Evolutionary conservation across 2,797 vertebrate genomes (phyloP), one percentile per base, ranked within the genome.

Genomic region (Percopsis omiscomaycus): DNA sequence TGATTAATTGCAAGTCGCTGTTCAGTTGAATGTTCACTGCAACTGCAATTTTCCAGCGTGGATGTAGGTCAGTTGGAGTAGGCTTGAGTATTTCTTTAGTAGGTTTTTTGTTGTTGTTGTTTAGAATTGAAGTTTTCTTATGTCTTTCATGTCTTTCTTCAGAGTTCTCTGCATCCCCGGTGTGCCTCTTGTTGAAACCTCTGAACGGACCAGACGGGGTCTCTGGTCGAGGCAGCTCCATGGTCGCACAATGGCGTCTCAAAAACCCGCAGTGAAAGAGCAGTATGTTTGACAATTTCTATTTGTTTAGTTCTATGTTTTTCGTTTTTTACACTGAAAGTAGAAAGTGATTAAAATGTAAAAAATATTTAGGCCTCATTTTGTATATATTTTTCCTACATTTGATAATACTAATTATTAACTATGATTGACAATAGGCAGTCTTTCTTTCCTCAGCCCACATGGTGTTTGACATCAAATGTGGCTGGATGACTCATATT

Each of bases 181-280:
- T 66, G 75, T 86, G 76, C 82, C 79, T 53, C 74, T 59, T 74
- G 60, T 63, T n/a, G 49, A 71, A 58, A 60, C 75, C 66, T 59
- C 66, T 81, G 83, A 84, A 87, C 91, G 87, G 87, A 89, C 69
- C 89, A 89, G 80, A 74, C 37, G 74, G 68, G 60, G 47, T 2
- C 2, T 80, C 79, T 83, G 84, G 79, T 83, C 74, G 77, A 15
- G 70, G 79, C 77, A 71, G 74, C 81, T 79, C 84, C 48, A 66
- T 84, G 86, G 84, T 84, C 81, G 62, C 86, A 83, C 84, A 82
- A 88, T 89, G 86, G 91, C 85, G 78, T 79, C 89, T 82, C 84
- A 81, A 74, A 82, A 87, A 86, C 73, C 79, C 72, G 72, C 85
- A 78, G 76, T 88, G 16, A 88, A 79, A 85, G 85, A 75, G 81